These are phyloP conservation scores for Chionodraco myersi DNA, from an alignment of 2,113 vertebrate genomes.

Conservation along the genomic window DNA sequence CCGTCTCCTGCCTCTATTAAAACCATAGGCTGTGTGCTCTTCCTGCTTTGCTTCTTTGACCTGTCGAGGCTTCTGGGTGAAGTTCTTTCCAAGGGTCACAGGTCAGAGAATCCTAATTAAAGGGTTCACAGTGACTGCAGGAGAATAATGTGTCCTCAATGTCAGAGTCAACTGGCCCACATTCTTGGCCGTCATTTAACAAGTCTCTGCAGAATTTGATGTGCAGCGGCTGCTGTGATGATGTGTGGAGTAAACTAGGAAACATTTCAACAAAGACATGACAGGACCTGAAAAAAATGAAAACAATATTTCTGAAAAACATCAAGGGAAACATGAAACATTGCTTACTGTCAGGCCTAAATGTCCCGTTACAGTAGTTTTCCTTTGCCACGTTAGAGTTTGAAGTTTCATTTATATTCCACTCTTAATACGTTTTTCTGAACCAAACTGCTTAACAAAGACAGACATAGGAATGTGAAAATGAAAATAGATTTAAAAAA, in stretches of 20 bases:
- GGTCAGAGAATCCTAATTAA: constrained; percentile 78
- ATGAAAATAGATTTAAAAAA: no score
- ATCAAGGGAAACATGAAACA: neutral
- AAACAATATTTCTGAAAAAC: constrained; percentile 19
- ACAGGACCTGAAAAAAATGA: constrained; percentile 21
- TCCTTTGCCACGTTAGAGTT: neutral
- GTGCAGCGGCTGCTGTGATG: constrained; percentile 31
- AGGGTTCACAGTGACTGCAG: constrained; percentile 65
- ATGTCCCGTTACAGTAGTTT: neutral
- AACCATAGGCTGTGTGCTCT: constrained; percentile 20
- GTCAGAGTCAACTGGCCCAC: constrained; percentile 64
- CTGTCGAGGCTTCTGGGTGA: constrained; percentile 35
- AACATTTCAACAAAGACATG: constrained; percentile 45
- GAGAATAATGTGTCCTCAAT: constrained; percentile 71
- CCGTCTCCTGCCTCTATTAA: constrained; percentile 27
- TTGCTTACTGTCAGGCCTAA: neutral
- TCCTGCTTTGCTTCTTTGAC: constrained; percentile 38
- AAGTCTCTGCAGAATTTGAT: constrained; percentile 72
- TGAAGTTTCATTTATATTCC: no score
- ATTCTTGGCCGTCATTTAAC: constrained; percentile 70
- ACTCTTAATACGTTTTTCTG: no score
- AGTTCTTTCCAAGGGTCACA: constrained; percentile 66
- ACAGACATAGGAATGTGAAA: no score
- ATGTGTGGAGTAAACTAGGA: constrained; percentile 2
- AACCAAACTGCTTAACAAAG: no score